These are phyloP conservation scores for Cephus runcator DNA, from an alignment of 2,888 invertebrate genomes.

Conservation along the genomic window DNA sequence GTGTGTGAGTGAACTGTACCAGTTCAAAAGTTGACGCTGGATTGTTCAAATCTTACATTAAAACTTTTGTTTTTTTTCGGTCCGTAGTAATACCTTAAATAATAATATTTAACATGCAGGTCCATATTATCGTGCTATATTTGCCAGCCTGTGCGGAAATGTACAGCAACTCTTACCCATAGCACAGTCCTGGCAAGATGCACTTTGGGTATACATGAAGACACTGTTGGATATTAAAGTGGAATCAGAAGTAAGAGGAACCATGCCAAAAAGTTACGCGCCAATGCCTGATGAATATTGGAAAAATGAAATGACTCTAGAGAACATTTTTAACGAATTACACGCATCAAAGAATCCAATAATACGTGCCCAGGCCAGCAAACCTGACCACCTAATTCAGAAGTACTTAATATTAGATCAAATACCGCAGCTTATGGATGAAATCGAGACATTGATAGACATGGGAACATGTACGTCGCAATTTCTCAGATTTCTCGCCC, in stretches of 20 bases:
- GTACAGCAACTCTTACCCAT: constrained; percentile 79
- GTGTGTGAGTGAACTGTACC: no score
- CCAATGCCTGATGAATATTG: constrained; percentile 76
- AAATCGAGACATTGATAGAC: constrained; percentile 76
- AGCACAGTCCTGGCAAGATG: constrained; percentile 88
- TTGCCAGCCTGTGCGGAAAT: constrained; percentile 80
- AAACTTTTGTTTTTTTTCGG: no score
- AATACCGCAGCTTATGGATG: constrained; percentile 77
- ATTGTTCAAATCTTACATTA: no score
- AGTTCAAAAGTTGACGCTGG: no score
- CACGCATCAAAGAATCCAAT: constrained; percentile 71
- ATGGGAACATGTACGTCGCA: constrained; percentile 68
- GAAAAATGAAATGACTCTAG: constrained; percentile 76
- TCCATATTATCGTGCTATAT: constrained; percentile 58
- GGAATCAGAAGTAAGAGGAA: constrained; percentile 79
- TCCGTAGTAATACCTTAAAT: no score
- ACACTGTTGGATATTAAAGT: constrained; percentile 86
- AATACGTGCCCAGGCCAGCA: constrained; percentile 71
- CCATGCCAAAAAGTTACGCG: constrained; percentile 69
- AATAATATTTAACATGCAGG: constrained; percentile 35
- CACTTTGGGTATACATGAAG: constrained; percentile 88
- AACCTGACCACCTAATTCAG: constrained; percentile 82
- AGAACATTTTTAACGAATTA: constrained; percentile 76
- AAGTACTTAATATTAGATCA: constrained; percentile 88
- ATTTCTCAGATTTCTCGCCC: constrained; percentile 84